phyloP scores from a whole-genome alignment of 2,888 invertebrate genomes.

The Oxyteleia sp. region DNA sequence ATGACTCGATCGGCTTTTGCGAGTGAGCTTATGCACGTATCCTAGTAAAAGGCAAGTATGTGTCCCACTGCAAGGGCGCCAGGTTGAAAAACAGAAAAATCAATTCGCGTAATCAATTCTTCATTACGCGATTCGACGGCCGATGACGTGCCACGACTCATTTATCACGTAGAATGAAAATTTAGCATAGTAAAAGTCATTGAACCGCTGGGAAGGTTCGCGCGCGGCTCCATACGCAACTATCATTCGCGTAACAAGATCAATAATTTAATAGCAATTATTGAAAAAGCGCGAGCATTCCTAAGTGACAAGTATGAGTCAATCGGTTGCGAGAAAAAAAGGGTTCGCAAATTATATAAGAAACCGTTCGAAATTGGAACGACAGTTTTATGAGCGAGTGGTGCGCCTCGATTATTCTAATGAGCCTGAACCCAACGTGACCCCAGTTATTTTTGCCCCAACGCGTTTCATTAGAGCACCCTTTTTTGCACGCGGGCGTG shows the following conservation, averaged over 20 bases:
- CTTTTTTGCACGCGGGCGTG: no score
- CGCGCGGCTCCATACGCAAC: background rate
- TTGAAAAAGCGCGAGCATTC: background rate
- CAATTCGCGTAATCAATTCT: slow-evolving; percentile 52
- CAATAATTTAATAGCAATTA: slow-evolving; percentile 15
- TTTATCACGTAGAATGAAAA: slow-evolving; percentile 31
- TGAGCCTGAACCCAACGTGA: slow-evolving; percentile 36
- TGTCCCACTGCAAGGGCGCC: slow-evolving; percentile 76
- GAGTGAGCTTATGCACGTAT: slow-evolving; percentile 6
- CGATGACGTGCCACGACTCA: slow-evolving; percentile 18
- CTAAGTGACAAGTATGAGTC: background rate
- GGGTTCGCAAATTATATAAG: background rate
- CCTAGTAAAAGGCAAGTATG: slow-evolving; percentile 65
- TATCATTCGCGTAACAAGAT: background rate
- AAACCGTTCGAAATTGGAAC: slow-evolving; percentile 9
- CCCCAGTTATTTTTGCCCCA: slow-evolving; percentile 23
- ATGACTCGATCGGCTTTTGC: slow-evolving; percentile 20
- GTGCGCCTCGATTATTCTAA: slow-evolving; percentile 47
- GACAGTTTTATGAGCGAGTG: slow-evolving; percentile 4
- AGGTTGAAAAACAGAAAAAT: slow-evolving; percentile 42
- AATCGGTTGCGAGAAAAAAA: slow-evolving; percentile 16
- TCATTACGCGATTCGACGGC: slow-evolving; percentile 20
- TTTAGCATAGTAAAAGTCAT: slow-evolving; percentile 16
- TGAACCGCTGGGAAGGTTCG: background rate
- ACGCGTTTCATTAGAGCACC: background rate